These are phyloP conservation scores for Halictus quadricinctus DNA, from an alignment of 2,888 invertebrate genomes.

Conservation along the genomic window DNA sequence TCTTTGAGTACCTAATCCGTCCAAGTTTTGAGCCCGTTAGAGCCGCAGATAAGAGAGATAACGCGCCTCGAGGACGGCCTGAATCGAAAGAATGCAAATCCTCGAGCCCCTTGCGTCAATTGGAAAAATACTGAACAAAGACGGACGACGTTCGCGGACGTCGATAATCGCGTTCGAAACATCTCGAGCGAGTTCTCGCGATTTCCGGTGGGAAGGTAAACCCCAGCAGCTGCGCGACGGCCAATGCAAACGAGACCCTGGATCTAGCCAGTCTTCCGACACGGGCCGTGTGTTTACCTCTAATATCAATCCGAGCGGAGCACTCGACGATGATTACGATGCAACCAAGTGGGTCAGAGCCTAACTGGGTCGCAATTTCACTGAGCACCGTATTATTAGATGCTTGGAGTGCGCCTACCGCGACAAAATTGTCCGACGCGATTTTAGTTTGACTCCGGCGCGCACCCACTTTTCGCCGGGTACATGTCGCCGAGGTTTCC, in stretches of 20 bases:
- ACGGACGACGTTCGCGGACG: background rate
- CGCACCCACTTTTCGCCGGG: background rate
- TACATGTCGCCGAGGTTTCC: background rate
- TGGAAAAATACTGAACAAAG: background rate
- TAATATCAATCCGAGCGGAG: slow-evolving; percentile 60
- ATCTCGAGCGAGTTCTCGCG: background rate
- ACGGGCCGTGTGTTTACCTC: slow-evolving; percentile 53
- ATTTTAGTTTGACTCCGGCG: slow-evolving; percentile 25
- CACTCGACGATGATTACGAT: slow-evolving; percentile 61
- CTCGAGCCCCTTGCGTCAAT: background rate
- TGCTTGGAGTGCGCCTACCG: slow-evolving; percentile 31
- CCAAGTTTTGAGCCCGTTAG: background rate
- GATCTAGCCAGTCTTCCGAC: slow-evolving; percentile 26
- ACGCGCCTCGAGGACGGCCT: background rate
- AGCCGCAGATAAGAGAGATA: background rate
- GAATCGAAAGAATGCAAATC: background rate
- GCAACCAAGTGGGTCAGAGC: slow-evolving; percentile 66
- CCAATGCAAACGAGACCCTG: slow-evolving; percentile 46
- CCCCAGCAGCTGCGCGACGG: slow-evolving; percentile 22
- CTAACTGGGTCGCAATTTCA: slow-evolving; percentile 70
- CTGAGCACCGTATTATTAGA: slow-evolving; percentile 64
- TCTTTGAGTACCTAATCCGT: background rate
- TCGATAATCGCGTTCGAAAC: background rate
- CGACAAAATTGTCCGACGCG: slow-evolving; percentile 30
- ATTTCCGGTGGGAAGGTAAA: background rate